phyloP scores from a whole-genome alignment of 2,797 vertebrate species.

The Melanotaenia parkinsoni region DNA sequence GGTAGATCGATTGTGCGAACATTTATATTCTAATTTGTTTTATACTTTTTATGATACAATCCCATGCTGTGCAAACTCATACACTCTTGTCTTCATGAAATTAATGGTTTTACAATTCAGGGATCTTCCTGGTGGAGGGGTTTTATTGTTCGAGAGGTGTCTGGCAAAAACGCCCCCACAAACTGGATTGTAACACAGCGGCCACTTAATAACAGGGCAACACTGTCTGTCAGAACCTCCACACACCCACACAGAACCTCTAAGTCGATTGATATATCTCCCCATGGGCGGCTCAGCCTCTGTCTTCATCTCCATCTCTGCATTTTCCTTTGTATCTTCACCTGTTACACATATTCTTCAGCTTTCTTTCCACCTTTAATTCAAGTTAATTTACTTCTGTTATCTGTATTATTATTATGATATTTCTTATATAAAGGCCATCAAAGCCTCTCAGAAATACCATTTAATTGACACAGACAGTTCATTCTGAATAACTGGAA shows the following conservation, averaged over 20 bases:
- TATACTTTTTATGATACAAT: neutral
- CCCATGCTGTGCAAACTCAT: conserved; percentile 1
- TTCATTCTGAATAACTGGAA: conserved; percentile 10
- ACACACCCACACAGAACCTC: conserved; percentile 54
- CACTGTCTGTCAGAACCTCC: conserved; percentile 59
- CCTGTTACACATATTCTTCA: conserved; percentile 19
- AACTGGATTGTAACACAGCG: conserved; percentile 46
- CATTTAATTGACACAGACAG: conserved; percentile 12
- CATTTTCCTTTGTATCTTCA: conserved; percentile 20
- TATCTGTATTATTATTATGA: neutral
- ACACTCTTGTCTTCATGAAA: conserved; percentile 20
- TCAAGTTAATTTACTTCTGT: conserved; percentile 3
- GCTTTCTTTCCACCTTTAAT: conserved; percentile 14
- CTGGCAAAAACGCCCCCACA: conserved; percentile 40
- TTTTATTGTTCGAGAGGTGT: conserved; percentile 55
- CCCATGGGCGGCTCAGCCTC: conserved; percentile 11
- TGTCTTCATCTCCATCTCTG: conserved; percentile 11
- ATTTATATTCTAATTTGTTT: conserved; percentile 14
- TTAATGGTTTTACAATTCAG: conserved; percentile 5
- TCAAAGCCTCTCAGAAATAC: conserved; percentile 20
- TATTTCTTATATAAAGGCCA: conserved; percentile 15
- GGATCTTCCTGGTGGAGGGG: conserved; percentile 42
- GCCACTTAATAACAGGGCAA: conserved; percentile 68
- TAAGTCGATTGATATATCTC: conserved; percentile 40
- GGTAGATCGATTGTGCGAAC: conserved; percentile 44